Percentiles rank a stretch among this genome's conserved stretches.
These are phyloP conservation scores for Chaetura pelagica DNA, from an alignment of 2,113 vertebrate genomes.

Conservation along the genomic window DNA sequence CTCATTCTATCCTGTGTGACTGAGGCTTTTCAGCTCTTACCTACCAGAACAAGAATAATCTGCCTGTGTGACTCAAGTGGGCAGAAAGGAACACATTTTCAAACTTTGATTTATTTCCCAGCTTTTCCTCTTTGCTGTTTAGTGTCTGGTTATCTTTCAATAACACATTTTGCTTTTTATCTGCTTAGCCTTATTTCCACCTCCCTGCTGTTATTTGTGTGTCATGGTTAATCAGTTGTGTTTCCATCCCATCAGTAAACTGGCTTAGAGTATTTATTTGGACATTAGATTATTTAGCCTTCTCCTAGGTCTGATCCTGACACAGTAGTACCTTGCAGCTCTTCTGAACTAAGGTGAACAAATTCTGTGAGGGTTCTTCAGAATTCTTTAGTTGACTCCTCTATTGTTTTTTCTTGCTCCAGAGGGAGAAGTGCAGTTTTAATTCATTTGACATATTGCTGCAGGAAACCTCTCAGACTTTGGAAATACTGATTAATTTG, in stretches of 20 bases:
- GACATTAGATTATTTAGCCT: not conserved
- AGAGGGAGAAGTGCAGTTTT: not conserved
- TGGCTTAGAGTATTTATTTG: not conserved
- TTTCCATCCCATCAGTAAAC: not conserved
- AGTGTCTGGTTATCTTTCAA: not conserved
- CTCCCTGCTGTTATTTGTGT: not conserved
- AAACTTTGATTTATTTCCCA: not conserved
- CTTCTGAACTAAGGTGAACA: not conserved
- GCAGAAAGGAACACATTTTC: not conserved
- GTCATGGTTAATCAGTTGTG: slow-evolving; percentile 3
- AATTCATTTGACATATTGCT: not conserved
- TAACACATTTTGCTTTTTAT: not conserved
- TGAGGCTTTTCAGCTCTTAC: not conserved
- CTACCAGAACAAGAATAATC: not conserved
- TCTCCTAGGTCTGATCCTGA: not conserved
- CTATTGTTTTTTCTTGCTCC: not conserved
- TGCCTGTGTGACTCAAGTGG: not conserved
- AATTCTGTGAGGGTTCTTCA: not conserved
- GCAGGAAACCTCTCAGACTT: not conserved
- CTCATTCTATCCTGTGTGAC: not conserved
- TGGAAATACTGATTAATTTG: not conserved
- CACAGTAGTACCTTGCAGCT: not conserved
- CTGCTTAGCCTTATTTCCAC: not conserved
- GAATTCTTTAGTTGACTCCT: not conserved
- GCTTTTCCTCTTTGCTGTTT: not conserved